Evolutionary conservation across 2,113 vertebrate species (phyloP).

Genomic region (Scomber japonicus): DNA sequence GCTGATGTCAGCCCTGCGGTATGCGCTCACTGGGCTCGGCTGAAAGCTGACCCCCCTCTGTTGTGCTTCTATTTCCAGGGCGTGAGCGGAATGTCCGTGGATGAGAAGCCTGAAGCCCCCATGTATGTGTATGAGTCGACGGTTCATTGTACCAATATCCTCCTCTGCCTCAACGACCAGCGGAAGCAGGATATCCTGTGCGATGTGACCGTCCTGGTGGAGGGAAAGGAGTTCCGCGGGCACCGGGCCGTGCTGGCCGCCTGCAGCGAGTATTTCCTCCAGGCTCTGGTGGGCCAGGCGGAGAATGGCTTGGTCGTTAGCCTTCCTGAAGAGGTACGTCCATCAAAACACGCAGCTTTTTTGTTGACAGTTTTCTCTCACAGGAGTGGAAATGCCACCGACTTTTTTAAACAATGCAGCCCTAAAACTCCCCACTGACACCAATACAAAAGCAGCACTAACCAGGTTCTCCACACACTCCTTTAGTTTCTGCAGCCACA

Average conservation of each 20-base stretch:
- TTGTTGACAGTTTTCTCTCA: slow-evolving; percentile 1
- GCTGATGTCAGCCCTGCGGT: slow-evolving; percentile 72
- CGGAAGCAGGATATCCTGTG: slow-evolving; percentile 99
- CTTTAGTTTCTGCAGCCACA: neutral
- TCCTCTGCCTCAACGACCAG: slow-evolving; percentile 99
- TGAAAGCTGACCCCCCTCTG: slow-evolving; percentile 72
- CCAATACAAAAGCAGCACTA: slow-evolving; percentile 4
- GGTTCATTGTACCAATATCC: slow-evolving; percentile 99
- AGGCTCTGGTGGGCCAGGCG: slow-evolving; percentile 93
- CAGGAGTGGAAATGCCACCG: slow-evolving; percentile 5
- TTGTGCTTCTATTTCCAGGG: slow-evolving; percentile 89
- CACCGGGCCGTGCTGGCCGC: slow-evolving; percentile 98
- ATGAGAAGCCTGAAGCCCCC: slow-evolving; percentile 99
- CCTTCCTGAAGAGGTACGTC: slow-evolving; percentile 96
- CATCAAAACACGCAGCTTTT: slow-evolving; percentile 15
- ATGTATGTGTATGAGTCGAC: slow-evolving; percentile 99
- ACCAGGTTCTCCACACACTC: neutral
- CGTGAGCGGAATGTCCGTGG: slow-evolving; percentile 99
- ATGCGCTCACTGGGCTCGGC: slow-evolving; percentile 54
- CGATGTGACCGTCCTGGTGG: slow-evolving; percentile 97
- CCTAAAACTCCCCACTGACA: slow-evolving; percentile 1
- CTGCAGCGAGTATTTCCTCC: slow-evolving; percentile 98
- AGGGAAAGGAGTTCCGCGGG: slow-evolving; percentile 98
- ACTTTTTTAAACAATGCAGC: slow-evolving; percentile 23
- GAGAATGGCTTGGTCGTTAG: slow-evolving; percentile 96